Conservation (phyloP, 1,140 invertebrate genomes). For the Lasioglossum albipes region DNA sequence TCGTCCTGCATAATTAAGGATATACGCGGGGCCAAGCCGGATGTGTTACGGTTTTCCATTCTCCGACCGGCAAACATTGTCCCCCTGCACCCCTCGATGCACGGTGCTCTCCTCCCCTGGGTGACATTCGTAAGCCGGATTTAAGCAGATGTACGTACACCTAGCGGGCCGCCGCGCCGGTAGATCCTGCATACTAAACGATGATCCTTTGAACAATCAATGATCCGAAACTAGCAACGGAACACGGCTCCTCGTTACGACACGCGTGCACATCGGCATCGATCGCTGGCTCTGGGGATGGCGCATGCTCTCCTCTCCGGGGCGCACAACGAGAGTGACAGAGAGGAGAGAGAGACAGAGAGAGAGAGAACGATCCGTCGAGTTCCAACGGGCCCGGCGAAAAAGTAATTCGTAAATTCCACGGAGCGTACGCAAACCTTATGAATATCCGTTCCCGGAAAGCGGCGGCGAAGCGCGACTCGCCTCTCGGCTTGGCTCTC, state of each 20-base stretch:
- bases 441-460: slow-evolving; percentile 58
- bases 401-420: slow-evolving; percentile 49
- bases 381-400: slow-evolving; percentile 2
- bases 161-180: slow-evolving; percentile 4
- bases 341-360: too few relatives aligned
- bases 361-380: slow-evolving; percentile 19
- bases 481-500: too few relatives aligned
- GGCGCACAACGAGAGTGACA: too few relatives aligned
- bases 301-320: background rate
- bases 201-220: slow-evolving; percentile 62
- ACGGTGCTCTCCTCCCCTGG: too few relatives aligned
- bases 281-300: background rate
- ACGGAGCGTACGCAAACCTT: slow-evolving; percentile 21
- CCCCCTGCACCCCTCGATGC: background rate
- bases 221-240: slow-evolving; percentile 46
- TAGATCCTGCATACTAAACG: slow-evolving; percentile 44
- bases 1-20: slow-evolving; percentile 37
- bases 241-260: slow-evolving; percentile 38
- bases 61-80: slow-evolving; percentile 6
- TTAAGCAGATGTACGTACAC: slow-evolving; percentile 52
- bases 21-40: background rate
- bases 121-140: slow-evolving; percentile 49
- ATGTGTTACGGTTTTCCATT: slow-evolving; percentile 37
- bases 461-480: background rate
- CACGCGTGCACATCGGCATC: slow-evolving; percentile 47